These are phyloP conservation scores for Chaetodon auriga DNA, from an alignment of 2,113 vertebrate genomes.

Conservation along the genomic window DNA sequence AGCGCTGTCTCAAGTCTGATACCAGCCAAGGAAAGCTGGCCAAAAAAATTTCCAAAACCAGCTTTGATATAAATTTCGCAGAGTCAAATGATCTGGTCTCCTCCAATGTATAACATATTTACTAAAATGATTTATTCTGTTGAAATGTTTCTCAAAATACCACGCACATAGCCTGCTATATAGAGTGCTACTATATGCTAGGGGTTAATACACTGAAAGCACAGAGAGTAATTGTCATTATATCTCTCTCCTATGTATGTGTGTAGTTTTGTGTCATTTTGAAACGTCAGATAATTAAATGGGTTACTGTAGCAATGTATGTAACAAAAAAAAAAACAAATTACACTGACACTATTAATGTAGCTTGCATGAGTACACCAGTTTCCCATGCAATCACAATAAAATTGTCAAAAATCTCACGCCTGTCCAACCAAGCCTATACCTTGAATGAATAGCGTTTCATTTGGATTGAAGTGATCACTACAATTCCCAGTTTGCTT, in stretches of 20 bases:
- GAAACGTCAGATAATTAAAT: constrained; percentile 12
- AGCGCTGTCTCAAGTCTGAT: constrained; percentile 82
- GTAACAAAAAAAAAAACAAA: not conserved
- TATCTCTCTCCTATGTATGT: constrained; percentile 2
- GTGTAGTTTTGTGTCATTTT: constrained; percentile 22
- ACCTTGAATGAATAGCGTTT: not conserved
- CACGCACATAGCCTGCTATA: not conserved
- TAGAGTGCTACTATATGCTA: not conserved
- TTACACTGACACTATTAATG: not conserved
- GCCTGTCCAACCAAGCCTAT: not conserved
- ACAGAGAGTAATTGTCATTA: not conserved
- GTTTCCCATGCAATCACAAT: not conserved
- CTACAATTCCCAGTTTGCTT: constrained; percentile 28
- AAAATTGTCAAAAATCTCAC: not conserved
- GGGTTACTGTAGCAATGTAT: constrained; percentile 3
- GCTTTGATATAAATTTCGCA: constrained; percentile 71
- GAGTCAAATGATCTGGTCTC: constrained; percentile 88
- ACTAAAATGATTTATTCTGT: not conserved
- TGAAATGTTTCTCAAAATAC: constrained; percentile 3
- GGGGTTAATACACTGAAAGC: constrained; percentile 4
- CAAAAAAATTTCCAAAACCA: constrained; percentile 84
- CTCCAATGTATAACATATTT: constrained; percentile 86
- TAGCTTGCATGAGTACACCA: not conserved
- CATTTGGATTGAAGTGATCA: not conserved
- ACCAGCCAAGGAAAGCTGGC: constrained; percentile 76